Conservation (phyloP, 2,797 vertebrate species). For the Clamator glandarius region DNA sequence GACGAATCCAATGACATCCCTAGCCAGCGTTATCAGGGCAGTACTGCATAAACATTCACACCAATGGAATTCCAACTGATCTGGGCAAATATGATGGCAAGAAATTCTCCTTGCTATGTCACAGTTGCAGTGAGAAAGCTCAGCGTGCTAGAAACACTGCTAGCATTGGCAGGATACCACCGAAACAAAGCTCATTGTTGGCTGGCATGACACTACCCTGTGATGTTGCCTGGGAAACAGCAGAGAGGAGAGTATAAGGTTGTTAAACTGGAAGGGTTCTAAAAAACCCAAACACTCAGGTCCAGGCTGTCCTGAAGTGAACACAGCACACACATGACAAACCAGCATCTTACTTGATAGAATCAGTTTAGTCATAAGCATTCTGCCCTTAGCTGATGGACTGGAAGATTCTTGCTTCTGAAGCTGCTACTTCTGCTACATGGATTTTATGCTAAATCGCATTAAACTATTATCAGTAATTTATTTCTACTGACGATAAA, state of each 20-base stretch:
- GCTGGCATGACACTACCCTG: neutral
- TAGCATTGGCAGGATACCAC: neutral
- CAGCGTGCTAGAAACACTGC: neutral
- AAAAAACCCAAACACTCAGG: neutral
- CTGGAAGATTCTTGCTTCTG: neutral
- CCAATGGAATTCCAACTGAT: neutral
- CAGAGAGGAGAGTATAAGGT: neutral
- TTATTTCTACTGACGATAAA: neutral
- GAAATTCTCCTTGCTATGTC: neutral
- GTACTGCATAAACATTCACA: neutral
- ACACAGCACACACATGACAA: neutral
- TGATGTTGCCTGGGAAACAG: constrained; percentile 5
- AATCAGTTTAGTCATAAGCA: neutral
- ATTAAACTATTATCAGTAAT: neutral
- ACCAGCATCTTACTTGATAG: neutral
- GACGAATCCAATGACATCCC: neutral
- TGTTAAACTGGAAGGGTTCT: neutral
- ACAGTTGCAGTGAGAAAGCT: neutral
- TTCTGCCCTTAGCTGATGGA: neutral
- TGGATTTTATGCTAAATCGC: neutral
- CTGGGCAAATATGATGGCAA: neutral
- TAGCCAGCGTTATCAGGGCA: neutral
- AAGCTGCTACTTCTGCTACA: neutral
- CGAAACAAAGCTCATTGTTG: neutral
- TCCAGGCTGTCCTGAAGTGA: neutral